Evolutionary conservation across 2,113 vertebrate species (phyloP).

Genomic region (Tachuris rubrigastra): DNA sequence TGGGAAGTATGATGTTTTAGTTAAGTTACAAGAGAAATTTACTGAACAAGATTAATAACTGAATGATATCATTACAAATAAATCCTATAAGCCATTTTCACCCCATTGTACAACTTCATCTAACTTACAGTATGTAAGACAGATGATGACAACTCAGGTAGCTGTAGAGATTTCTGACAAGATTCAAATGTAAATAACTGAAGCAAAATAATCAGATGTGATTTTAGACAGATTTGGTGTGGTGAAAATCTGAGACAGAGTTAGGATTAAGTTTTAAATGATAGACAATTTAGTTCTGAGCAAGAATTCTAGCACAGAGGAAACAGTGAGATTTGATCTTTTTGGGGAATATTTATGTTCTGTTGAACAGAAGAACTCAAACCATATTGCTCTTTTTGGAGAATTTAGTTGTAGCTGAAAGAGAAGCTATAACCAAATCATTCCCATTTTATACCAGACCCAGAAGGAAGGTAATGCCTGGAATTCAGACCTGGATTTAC

Average conservation of each 20-base stretch:
- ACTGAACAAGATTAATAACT: neutral
- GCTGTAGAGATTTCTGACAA: neutral
- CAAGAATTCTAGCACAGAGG: neutral
- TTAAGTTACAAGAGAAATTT: neutral
- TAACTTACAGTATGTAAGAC: neutral
- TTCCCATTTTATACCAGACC: neutral
- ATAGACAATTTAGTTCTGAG: neutral
- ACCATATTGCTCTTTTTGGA: neutral
- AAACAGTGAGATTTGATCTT: neutral
- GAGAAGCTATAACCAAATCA: neutral
- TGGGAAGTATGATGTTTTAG: neutral
- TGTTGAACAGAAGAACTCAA: neutral
- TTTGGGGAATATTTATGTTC: neutral
- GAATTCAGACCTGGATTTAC: constrained; percentile 34
- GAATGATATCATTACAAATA: neutral
- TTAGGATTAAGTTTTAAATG: neutral
- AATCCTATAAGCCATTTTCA: neutral
- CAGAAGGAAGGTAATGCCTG: constrained; percentile 21
- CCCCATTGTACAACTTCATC: neutral
- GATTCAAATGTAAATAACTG: neutral
- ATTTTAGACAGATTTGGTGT: neutral
- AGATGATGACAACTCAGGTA: neutral
- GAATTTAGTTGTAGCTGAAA: neutral
- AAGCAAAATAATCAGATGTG: neutral
- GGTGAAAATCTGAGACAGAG: neutral